Percentiles rank a stretch among this genome's conserved stretches.
Evolutionary conservation across 2,888 invertebrate genomes (phyloP).

Genomic region (Heliconius ismenius): DNA sequence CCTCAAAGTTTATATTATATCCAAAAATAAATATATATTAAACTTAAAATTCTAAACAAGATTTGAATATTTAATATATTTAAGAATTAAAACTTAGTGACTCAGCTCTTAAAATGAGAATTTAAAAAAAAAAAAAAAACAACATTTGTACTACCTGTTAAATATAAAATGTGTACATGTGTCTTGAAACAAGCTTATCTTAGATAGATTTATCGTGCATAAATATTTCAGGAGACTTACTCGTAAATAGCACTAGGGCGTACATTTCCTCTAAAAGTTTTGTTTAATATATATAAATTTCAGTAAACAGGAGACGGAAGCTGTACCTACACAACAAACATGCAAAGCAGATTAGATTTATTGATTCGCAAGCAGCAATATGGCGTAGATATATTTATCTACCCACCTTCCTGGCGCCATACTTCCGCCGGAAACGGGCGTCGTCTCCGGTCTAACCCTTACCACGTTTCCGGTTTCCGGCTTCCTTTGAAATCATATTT

Average conservation of each 20-base stretch:
- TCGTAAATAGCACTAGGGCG: too few relatives aligned
- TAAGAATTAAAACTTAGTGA: too few relatives aligned
- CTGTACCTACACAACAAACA: constrained; percentile 58
- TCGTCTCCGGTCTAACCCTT: constrained; percentile 81
- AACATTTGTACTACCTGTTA: too few relatives aligned
- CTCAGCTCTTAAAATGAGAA: too few relatives aligned
- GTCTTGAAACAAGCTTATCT: too few relatives aligned
- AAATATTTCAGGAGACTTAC: background rate
- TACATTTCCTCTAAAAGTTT: constrained; percentile 1
- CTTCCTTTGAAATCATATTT: constrained; percentile 74
- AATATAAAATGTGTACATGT: too few relatives aligned
- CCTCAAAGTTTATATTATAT: background rate
- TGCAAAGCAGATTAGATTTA: constrained; percentile 79
- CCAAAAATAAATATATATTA: background rate
- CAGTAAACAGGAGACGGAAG: constrained; percentile 77
- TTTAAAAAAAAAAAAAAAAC: too few relatives aligned
- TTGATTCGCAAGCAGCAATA: constrained; percentile 76
- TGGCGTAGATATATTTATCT: constrained; percentile 78
- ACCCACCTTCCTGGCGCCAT: constrained; percentile 76
- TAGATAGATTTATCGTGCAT: background rate
- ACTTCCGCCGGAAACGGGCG: constrained; percentile 78
- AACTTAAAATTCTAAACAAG: background rate
- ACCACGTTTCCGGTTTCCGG: constrained; percentile 79
- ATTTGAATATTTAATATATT: background rate
- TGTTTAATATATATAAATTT: constrained; percentile 33